Percentiles rank a stretch among this genome's conserved stretches.
phyloP scores from a whole-genome alignment of 2,797 vertebrate species.

The Gymnothorax javanicus region DNA sequence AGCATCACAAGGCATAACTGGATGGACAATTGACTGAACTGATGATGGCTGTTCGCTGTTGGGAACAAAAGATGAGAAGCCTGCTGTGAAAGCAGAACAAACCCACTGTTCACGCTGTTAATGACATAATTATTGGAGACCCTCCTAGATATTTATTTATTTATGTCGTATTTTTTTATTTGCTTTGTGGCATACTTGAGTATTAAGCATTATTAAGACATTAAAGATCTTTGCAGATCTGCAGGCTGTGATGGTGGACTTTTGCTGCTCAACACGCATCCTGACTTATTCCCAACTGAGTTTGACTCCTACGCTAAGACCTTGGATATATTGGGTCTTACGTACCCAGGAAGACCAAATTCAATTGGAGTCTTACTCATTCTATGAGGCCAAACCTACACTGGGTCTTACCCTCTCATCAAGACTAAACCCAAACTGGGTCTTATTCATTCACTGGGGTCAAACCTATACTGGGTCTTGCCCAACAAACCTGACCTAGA shows the following conservation, averaged over 20 bases:
- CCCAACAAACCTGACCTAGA: no score
- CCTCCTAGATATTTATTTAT: neutral
- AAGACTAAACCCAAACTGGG: no score
- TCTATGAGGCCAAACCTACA: neutral
- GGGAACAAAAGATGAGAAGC: neutral
- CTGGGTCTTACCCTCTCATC: no score
- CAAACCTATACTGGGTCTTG: neutral
- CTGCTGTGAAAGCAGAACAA: neutral
- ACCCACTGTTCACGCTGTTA: neutral
- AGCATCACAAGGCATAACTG: neutral
- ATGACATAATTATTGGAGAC: slow-evolving; percentile 16
- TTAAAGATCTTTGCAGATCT: neutral
- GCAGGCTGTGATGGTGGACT: neutral
- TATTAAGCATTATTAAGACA: neutral
- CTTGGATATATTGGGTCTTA: no score
- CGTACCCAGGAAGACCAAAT: neutral
- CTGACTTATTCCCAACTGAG: neutral
- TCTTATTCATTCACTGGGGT: no score
- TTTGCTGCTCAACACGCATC: neutral
- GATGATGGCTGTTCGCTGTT: neutral
- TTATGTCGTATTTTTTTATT: neutral
- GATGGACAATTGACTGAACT: slow-evolving; percentile 19
- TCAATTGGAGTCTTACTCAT: neutral
- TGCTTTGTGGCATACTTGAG: neutral
- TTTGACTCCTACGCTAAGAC: no score